phyloP scores from a whole-genome alignment of 2,888 invertebrate species.

The Andrena flavipes region DNA sequence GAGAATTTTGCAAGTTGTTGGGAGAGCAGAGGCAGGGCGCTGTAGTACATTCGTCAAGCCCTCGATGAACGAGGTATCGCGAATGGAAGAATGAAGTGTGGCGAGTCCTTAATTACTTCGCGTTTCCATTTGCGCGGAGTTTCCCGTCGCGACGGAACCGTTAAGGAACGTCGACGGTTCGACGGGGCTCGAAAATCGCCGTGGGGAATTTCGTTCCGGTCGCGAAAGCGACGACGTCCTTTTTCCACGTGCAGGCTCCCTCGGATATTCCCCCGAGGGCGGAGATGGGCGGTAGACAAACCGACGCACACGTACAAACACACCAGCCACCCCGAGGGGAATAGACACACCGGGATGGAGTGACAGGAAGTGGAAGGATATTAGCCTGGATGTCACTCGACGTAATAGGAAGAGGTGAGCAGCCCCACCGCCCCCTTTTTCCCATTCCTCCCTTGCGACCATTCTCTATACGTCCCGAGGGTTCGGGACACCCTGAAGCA shows the following conservation, averaged over 20 bases:
- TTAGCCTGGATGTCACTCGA: slow-evolving; percentile 79
- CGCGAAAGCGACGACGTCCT: slow-evolving; percentile 59
- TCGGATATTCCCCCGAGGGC: slow-evolving; percentile 49
- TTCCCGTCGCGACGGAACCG: neutral
- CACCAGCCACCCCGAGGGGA: slow-evolving; percentile 52
- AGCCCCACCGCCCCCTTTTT: slow-evolving; percentile 38
- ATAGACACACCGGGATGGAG: slow-evolving; percentile 72
- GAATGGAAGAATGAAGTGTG: too few species aligned
- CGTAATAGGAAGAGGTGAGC: slow-evolving; percentile 71
- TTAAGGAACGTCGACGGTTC: neutral
- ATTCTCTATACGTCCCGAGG: slow-evolving; percentile 61
- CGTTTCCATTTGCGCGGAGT: neutral
- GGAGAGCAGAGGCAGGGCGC: too few species aligned
- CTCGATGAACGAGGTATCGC: too few species aligned
- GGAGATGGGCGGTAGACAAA: slow-evolving; percentile 37
- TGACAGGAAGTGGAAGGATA: slow-evolving; percentile 81
- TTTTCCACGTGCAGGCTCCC: slow-evolving; percentile 62
- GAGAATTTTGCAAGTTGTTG: too few species aligned
- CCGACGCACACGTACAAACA: slow-evolving; percentile 44
- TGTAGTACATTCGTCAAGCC: too few species aligned
- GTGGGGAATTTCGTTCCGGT: slow-evolving; percentile 33
- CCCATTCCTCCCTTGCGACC: slow-evolving; percentile 10
- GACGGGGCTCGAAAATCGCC: slow-evolving; percentile 30
- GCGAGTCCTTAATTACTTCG: neutral
- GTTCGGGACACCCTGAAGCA: slow-evolving; percentile 60